Base-by-base conservation (phyloP, 2,113 vertebrate species). In the Lepus americanus region DNA sequence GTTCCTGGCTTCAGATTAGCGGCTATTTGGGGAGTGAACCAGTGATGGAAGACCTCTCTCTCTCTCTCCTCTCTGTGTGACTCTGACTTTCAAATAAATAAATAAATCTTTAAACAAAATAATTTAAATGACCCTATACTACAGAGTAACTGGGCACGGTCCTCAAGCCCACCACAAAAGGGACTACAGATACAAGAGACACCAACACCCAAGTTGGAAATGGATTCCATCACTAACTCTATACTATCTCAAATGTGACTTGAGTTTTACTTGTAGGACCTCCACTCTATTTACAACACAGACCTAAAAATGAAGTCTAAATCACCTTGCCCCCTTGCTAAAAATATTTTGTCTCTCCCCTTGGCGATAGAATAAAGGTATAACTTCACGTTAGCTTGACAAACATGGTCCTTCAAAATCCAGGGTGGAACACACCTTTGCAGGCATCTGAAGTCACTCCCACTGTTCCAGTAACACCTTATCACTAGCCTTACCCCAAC, bases 341-440 rank as follows among this genome's bases (percentile, higher is more conserved):
- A 95, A 92, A 89, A 79, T 63, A 74, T 70, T 76, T 11, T 63
- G 19, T 61, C 6, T 79, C 69, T 25, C 8, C 76, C 23, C 29
- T 95, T 82, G 33, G 67, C 89, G 77, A 67, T 3, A 59, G 3
- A 27, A 80, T 73, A 84, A 89, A 92, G 53, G 29, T 61, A 92
- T 0, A 67, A 94, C 13, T 61, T 92, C n/a, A 76, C 51, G 66
- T 77, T 29, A 77, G 78, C 63, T 94, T 33, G 80, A 39, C 82
- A 92, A 64, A 23, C 27, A 51, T 4, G 17, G 9, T 39, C 67
- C 72, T 90, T 94, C 72, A 92, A 96, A 96, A 92, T 72, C 51
- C 14, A 89, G 76, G 67, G 55, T 44, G 14, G 12, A 74, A 94
- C 33, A 80, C 31, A 91, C 27, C 79, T 95, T 76, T 53, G 19